Base-by-base conservation (phyloP, 1,140 invertebrate genomes). In the Nylanderia fulva region DNA sequence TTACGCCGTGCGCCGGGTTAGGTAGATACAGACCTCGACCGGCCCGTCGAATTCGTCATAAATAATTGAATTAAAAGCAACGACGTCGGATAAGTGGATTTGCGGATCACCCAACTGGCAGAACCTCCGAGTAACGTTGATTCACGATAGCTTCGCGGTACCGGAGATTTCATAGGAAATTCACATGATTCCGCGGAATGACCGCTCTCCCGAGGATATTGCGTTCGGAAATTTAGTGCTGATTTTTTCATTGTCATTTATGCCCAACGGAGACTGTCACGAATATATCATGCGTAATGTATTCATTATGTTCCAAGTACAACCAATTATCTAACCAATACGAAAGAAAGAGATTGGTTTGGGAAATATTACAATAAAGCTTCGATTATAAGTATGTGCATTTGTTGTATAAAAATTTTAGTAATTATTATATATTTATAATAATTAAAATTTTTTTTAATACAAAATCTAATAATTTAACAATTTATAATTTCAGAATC, bases 21-120 rank as follows among this genome's bases (percentile, higher is more conserved):
- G 21, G 15, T 33, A 21, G 45, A 68, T 36, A 61, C 21, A 39
- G 52, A 36, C 27, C 54, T 8, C 36, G 39, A 52, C 42, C 79
- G 24, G 27, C 36, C 54, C 69, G 71, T 84, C 71, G 69, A 84
- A 84, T 84, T 84, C 82, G 69, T 84, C 82, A 75, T 84, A 84
- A 76, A 75, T 84, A 84, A 84, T 75, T 63, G 56, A 84, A 84
- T 84, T 84, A 84, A 84, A 84, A 84, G 42, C 71, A 63, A 74
- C 71, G 69, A 75, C 27, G 61, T 56, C 58, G 54, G 15, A 48
- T 77, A 64, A 68, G 71, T 84, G 69, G 63, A 75, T 66, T 84
- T 86, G 61, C 72, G 80, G 85, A 84, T 86, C 77, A 48, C 27
- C 52, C 52, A 45, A 15, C 42, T 83, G 60, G 21, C 39, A 56